A percentile compares a stretch with the other conserved stretches of the same genome.
These are phyloP conservation scores for Zonotrichia leucophrys DNA, from an alignment of 2,113 vertebrate genomes.

Conservation along the genomic window DNA sequence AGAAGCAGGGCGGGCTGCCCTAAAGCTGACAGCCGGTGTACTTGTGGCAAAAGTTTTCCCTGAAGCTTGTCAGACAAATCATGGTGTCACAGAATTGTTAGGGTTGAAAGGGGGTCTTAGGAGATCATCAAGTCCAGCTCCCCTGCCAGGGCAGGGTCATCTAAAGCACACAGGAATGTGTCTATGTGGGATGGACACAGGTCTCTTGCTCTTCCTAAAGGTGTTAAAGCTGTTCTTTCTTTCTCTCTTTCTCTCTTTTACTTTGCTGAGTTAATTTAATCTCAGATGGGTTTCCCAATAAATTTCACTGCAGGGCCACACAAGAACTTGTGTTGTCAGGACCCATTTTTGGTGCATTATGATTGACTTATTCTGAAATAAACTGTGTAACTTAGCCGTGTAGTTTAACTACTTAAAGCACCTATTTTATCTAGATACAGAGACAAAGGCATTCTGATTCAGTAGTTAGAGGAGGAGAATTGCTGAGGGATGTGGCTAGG, in stretches of 20 bases:
- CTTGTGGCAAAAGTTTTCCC: background rate
- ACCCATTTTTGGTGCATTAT: background rate
- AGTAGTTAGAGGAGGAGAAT: background rate
- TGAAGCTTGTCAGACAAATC: background rate
- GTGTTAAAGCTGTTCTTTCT: background rate
- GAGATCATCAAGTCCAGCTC: background rate
- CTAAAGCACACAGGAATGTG: background rate
- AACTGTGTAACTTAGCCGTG: background rate
- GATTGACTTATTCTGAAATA: background rate
- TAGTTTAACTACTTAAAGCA: background rate
- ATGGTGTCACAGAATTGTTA: background rate
- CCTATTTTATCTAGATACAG: background rate
- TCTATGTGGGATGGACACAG: background rate
- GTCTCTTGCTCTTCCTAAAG: background rate
- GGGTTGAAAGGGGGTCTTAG: background rate
- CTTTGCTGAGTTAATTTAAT: background rate
- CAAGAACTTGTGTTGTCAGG: background rate
- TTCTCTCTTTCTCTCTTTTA: background rate
- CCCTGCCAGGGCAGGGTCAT: background rate
- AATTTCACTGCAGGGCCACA: background rate
- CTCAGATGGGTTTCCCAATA: background rate
- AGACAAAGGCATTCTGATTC: background rate
- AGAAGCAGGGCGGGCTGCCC: background rate
- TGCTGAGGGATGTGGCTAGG: background rate
- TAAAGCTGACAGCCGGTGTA: background rate